Evolutionary conservation across 2,888 invertebrate species (phyloP), one percentile per base, ranked within the genome.

Genomic region (Pterostichus madidus): DNA sequence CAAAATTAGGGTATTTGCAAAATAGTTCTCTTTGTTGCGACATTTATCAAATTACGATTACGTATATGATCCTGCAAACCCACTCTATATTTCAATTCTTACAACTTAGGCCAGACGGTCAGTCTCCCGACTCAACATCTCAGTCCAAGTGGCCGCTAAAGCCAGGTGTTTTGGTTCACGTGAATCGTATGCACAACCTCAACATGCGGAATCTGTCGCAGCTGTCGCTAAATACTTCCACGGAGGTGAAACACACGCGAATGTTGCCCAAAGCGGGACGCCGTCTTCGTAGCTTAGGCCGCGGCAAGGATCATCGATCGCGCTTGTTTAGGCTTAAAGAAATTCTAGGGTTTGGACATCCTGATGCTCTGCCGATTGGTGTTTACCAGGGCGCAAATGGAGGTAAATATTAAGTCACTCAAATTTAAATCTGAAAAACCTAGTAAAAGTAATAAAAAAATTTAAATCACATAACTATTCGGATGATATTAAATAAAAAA

Each of bases 151-250:
- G 97, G 97, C 97, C 97, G 7, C 90, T 97, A 84, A 95, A 96
- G 87, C 97, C 97, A 2, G 97, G 97, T 78, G 96, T 97, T 79
- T 92, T 97, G 87, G 95, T 97, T 73, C 97, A 97, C 89, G 95
- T 97, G 31, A 96, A 96, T 90, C 95, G 96, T 82, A 94, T 95
- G 89, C 95, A 96, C 89, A 95, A 95, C 86, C 90, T 93, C 78
- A 89, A 87, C 76, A 77, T 83, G 75, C 85, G 88, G 87, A 84
- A 88, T 77, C 61, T 85, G n/a, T 84, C 84, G 83, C 89, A 89
- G 85, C 85, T 88, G 79, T 85, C 87, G 39, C 84, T 86, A 1
- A 85, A 85, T 32, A 86, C 85, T 17, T 49, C 64, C 71, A 53
- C 53, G 44, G 80, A 82, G 53, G 80, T 75, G 32, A 82, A 77